phyloP scores from a whole-genome alignment of 2,888 invertebrate species.

The Dermolepida albohirtum region DNA sequence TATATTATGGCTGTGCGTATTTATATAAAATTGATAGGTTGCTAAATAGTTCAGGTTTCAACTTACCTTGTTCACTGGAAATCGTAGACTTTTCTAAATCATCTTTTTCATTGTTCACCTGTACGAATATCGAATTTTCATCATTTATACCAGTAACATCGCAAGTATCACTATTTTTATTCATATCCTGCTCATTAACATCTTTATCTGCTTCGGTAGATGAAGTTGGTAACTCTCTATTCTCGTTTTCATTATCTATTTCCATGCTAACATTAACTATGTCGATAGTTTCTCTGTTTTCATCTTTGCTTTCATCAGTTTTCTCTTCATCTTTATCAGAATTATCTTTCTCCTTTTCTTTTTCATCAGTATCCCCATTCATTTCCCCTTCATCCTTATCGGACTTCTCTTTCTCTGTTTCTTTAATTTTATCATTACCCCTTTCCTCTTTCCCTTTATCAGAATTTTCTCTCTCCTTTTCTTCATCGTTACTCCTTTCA shows the following conservation, averaged over 20 bases:
- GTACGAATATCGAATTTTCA: conserved; percentile 50
- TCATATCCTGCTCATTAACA: conserved; percentile 51
- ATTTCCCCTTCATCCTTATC: too few relatives aligned
- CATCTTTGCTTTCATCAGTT: not conserved
- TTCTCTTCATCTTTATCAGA: not conserved
- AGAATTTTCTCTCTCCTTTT: not conserved
- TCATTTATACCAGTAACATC: conserved; percentile 42
- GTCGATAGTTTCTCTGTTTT: too few relatives aligned
- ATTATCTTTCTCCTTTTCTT: too few relatives aligned
- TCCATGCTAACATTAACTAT: conserved; percentile 22
- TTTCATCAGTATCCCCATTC: too few relatives aligned
- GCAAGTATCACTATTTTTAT: conserved; percentile 51
- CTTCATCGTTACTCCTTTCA: not conserved
- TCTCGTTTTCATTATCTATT: conserved; percentile 44
- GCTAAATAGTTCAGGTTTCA: too few relatives aligned
- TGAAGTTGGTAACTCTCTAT: not conserved
- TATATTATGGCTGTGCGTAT: too few relatives aligned
- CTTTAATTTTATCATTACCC: too few relatives aligned
- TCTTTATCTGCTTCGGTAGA: conserved; percentile 17
- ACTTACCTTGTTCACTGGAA: conserved; percentile 42
- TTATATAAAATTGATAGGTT: too few relatives aligned
- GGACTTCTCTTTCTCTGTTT: too few relatives aligned
- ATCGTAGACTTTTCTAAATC: conserved; percentile 42
- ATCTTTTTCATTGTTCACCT: conserved; percentile 48
- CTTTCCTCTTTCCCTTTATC: conserved; percentile 3